A percentile compares a stretch with the other conserved stretches of the same genome.
Evolutionary conservation across 1,140 invertebrate genomes (phyloP).

Genomic region (Megathymus violae): DNA sequence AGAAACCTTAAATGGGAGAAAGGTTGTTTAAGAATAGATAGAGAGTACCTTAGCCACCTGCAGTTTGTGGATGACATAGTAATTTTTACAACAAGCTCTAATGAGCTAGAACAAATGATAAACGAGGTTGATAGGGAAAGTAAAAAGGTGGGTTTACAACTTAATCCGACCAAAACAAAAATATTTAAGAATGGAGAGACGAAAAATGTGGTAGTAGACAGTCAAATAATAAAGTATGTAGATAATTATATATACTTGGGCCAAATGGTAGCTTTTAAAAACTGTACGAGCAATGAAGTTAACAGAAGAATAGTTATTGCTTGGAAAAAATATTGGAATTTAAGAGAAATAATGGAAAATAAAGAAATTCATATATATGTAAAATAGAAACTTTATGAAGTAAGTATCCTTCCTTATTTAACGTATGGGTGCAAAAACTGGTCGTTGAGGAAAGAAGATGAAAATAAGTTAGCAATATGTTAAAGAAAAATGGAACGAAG

Average conservation of each 20-base stretch:
- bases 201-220: too few relatives aligned
- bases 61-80: too few relatives aligned
- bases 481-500: slow-evolving; percentile 15
- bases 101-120: too few relatives aligned
- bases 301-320: slow-evolving; percentile 24
- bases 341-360: slow-evolving; percentile 33
- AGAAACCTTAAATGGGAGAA: too few relatives aligned
- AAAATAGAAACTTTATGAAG: slow-evolving; percentile 29
- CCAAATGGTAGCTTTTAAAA: slow-evolving; percentile 27
- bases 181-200: too few relatives aligned
- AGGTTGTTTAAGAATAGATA: too few relatives aligned
- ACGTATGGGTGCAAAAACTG: slow-evolving; percentile 23
- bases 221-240: too few relatives aligned
- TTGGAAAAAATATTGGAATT: slow-evolving; percentile 23
- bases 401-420: slow-evolving; percentile 25
- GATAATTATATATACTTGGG: slow-evolving; percentile 31
- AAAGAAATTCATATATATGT: slow-evolving; percentile 20
- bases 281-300: slow-evolving; percentile 22
- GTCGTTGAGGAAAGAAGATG: neutral
- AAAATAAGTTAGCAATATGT: slow-evolving; percentile 6
- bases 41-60: too few relatives aligned
- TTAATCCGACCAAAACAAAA: too few relatives aligned
- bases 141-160: too few relatives aligned
- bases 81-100: too few relatives aligned
- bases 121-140: too few relatives aligned